These are phyloP conservation scores for Unio pictorum DNA, from an alignment of 2,888 invertebrate genomes.

Conservation along the genomic window DNA sequence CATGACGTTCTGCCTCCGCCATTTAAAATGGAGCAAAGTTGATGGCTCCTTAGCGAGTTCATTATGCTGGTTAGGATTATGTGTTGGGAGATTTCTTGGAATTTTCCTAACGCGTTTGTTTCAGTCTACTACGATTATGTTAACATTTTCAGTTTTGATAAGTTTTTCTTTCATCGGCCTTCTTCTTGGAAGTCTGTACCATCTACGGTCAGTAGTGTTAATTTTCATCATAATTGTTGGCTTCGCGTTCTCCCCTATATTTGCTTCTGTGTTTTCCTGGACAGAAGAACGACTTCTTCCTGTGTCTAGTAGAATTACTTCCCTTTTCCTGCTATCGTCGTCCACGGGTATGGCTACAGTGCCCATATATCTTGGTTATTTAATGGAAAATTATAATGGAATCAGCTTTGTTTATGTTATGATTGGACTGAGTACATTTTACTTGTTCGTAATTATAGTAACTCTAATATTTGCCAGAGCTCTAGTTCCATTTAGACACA, in stretches of 20 bases:
- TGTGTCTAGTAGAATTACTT: slow-evolving; percentile 7
- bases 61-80: too few species aligned
- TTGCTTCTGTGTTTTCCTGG: slow-evolving; percentile 8
- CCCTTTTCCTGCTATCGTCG: slow-evolving; percentile 6
- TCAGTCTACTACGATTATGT: too few species aligned
- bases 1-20: too few species aligned
- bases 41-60: too few species aligned
- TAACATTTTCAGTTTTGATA: too few species aligned
- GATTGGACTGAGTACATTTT: neutral
- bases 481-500: too few species aligned
- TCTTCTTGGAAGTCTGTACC: too few species aligned
- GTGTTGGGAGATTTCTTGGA: too few species aligned
- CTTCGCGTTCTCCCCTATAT: slow-evolving; percentile 6
- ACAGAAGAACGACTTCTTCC: slow-evolving; percentile 8
- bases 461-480: too few species aligned
- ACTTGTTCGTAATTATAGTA: neutral
- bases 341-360: slow-evolving; percentile 6
- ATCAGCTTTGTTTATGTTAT: slow-evolving; percentile 3
- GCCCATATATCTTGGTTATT: slow-evolving; percentile 7
- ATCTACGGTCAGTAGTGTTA: neutral
- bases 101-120: too few species aligned
- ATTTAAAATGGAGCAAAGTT: too few species aligned
- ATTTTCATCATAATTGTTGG: slow-evolving; percentile 4
- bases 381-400: slow-evolving; percentile 6
- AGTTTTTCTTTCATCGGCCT: too few species aligned